Evolutionary conservation across 2,888 invertebrate genomes (phyloP).

Genomic region (Ichneumoninae sp.): DNA sequence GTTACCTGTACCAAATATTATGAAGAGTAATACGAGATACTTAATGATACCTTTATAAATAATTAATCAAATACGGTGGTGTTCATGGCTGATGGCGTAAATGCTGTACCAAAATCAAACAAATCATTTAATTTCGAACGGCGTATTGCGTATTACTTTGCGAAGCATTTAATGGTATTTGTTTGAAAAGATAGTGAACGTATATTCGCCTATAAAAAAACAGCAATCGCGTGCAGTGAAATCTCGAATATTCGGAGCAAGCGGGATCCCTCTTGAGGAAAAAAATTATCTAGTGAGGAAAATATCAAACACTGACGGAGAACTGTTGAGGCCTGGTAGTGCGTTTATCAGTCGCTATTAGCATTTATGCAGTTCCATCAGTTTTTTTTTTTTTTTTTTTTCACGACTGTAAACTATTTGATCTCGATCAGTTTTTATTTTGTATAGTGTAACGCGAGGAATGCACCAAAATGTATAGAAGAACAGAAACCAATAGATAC

Average conservation of each 20-base stretch:
- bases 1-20: constrained; percentile 64
- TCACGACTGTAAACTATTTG: neutral
- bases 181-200: constrained; percentile 18
- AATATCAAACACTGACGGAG: neutral
- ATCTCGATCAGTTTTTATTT: neutral
- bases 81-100: constrained; percentile 39
- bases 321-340: neutral
- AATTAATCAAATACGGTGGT: constrained; percentile 45
- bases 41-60: constrained; percentile 41
- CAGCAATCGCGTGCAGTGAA: neutral
- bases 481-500: neutral
- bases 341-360: neutral
- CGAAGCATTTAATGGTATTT: constrained; percentile 43
- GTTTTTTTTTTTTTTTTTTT: neutral
- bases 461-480: neutral
- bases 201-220: neutral
- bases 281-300: neutral
- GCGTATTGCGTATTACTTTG: constrained; percentile 50
- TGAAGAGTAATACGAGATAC: constrained; percentile 49
- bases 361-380: neutral
- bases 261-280: neutral
- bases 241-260: neutral
- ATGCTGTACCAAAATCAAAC: constrained; percentile 8
- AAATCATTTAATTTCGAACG: constrained; percentile 10
- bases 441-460: neutral